These are phyloP conservation scores for Tetramorium parvispinum DNA, from an alignment of 1,140 invertebrate species.

Conservation along the genomic window DNA sequence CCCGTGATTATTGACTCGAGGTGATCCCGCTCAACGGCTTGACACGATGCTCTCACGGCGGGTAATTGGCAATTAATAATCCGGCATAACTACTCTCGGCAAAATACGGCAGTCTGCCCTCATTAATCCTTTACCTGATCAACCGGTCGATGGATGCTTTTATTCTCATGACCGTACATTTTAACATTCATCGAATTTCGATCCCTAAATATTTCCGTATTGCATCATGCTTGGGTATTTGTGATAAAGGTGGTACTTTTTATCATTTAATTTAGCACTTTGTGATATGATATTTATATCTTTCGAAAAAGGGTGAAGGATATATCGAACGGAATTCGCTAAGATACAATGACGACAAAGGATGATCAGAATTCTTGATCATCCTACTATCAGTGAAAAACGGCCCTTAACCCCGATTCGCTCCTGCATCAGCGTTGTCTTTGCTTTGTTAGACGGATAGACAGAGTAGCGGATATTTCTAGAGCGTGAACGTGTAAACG, in stretches of 20 bases:
- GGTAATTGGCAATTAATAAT: constrained; percentile 49
- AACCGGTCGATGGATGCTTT: background rate
- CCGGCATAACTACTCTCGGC: background rate
- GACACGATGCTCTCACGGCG: constrained; percentile 35
- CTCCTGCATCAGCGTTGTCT: constrained; percentile 6
- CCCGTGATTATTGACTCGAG: constrained; percentile 54
- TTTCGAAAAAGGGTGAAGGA: background rate
- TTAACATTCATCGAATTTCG: background rate
- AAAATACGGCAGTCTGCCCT: background rate
- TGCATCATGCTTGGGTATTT: background rate
- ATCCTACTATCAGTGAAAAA: constrained; percentile 17
- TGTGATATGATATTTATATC: background rate
- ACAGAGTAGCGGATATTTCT: constrained; percentile 47
- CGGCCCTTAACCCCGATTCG: constrained; percentile 48
- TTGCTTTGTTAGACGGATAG: constrained; percentile 47
- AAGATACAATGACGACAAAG: constrained; percentile 22
- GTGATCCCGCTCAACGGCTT: constrained; percentile 15
- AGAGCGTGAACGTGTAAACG: constrained; percentile 66
- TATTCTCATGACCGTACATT: background rate
- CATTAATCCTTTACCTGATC: constrained; percentile 21
- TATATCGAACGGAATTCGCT: constrained; percentile 14
- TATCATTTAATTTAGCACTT: background rate
- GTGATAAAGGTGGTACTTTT: background rate
- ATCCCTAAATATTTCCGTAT: too few relatives aligned
- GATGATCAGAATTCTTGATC: constrained; percentile 16